A percentile compares a stretch with the other conserved stretches of the same genome.
phyloP scores from a whole-genome alignment of 2,113 vertebrate genomes.

The Tragelaphus buxtoni region DNA sequence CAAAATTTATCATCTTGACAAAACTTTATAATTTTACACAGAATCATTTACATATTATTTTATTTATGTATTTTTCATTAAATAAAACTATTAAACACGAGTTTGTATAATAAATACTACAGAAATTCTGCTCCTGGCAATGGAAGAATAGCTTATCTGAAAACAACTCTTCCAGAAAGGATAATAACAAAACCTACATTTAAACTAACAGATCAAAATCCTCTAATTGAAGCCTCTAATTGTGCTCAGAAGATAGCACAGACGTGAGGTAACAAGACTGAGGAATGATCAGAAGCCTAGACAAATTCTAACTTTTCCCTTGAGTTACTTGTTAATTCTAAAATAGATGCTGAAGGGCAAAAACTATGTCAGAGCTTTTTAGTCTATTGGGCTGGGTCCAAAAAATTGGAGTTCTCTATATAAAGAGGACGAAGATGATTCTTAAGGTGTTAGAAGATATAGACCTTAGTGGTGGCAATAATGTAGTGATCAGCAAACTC shows the following conservation, averaged over 20 bases:
- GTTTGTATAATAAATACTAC: not conserved
- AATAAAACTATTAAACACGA: not conserved
- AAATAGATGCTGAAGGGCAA: not conserved
- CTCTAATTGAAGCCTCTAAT: no score
- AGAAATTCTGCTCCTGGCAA: not conserved
- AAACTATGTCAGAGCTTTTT: not conserved
- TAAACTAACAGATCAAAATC: not conserved
- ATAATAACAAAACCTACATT: not conserved
- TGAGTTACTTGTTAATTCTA: not conserved
- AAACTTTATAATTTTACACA: not conserved
- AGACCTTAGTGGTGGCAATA: fast-evolving
- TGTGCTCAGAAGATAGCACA: not conserved
- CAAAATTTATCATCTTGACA: not conserved
- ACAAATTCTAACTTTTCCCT: not conserved
- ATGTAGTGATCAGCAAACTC: not conserved
- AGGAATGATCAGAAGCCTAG: not conserved
- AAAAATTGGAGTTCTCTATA: not conserved
- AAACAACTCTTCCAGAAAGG: not conserved
- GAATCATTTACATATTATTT: not conserved
- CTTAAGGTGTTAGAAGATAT: not conserved
- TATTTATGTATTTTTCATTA: not conserved
- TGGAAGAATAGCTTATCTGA: not conserved
- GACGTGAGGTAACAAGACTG: not conserved
- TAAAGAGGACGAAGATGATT: not conserved
- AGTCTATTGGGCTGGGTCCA: not conserved